Base-by-base conservation (phyloP, 2,888 invertebrate genomes). In the Mayetiola destructor region DNA sequence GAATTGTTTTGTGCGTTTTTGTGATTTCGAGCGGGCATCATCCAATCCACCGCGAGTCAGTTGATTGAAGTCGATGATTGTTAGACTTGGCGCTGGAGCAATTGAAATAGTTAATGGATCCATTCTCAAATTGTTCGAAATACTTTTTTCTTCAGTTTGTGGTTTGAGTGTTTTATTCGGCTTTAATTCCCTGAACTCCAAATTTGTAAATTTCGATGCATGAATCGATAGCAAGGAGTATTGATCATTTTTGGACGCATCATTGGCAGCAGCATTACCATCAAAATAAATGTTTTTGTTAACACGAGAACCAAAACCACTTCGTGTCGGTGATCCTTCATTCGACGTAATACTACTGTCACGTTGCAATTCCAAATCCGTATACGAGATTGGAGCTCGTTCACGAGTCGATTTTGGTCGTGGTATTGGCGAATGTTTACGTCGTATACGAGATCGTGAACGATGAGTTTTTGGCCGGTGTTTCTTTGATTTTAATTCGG, bases 31-130 rank as follows among this genome's bases (percentile, higher is more conserved):
- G 12, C 37, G 8, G 36, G 75, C 76, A 59, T 73, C 67, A 59
- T 79, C 79, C 54, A 80, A 69, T 58, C 79, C 79, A 35, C 78
- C 78, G 56, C 79, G 73, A 6, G 82, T 80, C 66, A 84, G 76
- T 68, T 80, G 76, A 74, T 84, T 84, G 66, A 84, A 80, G 73
- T 84, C 84, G 61, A 85, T 83, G 63, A 84, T 83, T 27, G 82
- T 79, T 60, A 85, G 74, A 65, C 79, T 77, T n/a, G 83, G 82
- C 65, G 79, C 76, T 6, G 77, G 76, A 23, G 76, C 71, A 37
- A 75, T 73, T 72, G 20, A 73, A 67, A 66, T 48, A 63, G 62
- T 9, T 18, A 30, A 20, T 30, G 54, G 21, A 12, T 16, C 14
- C 18, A 18, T 40, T 56, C 20, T 8, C n/a, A n/a, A n/a, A n/a